These are phyloP conservation scores for Epizoanthus scotinus DNA, from an alignment of 92 coral and sea anemone genomes.

Conservation along the genomic window DNA sequence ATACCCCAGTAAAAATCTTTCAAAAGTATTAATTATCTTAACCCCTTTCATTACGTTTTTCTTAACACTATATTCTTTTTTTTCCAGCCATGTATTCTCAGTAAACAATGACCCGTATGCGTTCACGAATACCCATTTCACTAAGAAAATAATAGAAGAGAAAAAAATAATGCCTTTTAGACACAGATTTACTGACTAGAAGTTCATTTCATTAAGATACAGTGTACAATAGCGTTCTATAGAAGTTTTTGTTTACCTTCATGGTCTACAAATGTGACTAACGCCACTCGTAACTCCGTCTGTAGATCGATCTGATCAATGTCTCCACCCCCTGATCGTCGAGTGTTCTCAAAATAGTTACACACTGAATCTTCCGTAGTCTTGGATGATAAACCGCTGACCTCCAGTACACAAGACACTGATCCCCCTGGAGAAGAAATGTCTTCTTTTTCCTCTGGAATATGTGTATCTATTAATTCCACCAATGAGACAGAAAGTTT, in stretches of 20 bases:
- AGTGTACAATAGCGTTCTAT: not conserved
- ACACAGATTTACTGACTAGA: not conserved
- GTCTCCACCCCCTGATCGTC: slow-evolving; percentile 89
- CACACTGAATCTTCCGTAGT: slow-evolving; percentile 67
- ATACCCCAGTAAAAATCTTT: too few species aligned
- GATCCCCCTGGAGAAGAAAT: not conserved
- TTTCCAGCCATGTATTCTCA: too few species aligned
- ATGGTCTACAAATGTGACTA: slow-evolving; percentile 57
- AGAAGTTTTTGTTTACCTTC: slow-evolving; percentile 46
- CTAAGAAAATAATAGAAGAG: not conserved
- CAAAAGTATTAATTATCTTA: too few species aligned
- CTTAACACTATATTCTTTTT: too few species aligned
- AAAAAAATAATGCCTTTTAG: not conserved
- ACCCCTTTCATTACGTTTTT: too few species aligned
- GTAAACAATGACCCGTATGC: too few species aligned
- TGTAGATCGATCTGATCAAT: slow-evolving; percentile 48
- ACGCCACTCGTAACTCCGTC: slow-evolving; percentile 46
- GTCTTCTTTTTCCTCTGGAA: not conserved
- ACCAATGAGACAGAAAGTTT: not conserved
- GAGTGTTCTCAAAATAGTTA: slow-evolving; percentile 74
- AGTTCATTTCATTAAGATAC: not conserved
- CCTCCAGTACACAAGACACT: slow-evolving; percentile 35
- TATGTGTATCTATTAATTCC: not conserved
- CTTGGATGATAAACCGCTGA: slow-evolving; percentile 55
- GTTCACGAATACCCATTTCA: not conserved